Conservation (phyloP, 1,140 invertebrate genomes). For the Orius insidiosus region DNA sequence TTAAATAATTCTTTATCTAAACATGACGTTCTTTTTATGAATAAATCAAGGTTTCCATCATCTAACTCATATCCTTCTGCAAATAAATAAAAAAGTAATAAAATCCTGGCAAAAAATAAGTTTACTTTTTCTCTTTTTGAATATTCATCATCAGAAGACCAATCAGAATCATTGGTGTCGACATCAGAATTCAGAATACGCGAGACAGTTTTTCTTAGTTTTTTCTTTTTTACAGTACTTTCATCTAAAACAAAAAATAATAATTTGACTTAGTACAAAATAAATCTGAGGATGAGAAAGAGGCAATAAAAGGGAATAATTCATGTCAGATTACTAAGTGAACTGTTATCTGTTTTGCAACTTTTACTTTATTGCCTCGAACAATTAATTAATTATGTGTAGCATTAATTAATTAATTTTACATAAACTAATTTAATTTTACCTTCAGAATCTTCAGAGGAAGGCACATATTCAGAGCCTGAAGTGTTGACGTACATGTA, state of each 20-base stretch:
- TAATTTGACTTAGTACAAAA: neutral
- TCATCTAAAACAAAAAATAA: neutral
- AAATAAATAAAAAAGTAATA: conserved; percentile 11
- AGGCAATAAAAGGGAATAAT: neutral
- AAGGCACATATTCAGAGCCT: conserved; percentile 42
- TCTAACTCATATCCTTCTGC: conserved; percentile 29
- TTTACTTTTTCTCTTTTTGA: conserved; percentile 15
- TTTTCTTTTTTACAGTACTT: neutral
- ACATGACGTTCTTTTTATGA: conserved; percentile 37
- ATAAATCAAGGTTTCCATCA: conserved; percentile 47
- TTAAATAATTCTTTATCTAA: conserved; percentile 31
- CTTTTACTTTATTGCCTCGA: conserved; percentile 8
- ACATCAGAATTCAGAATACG: neutral
- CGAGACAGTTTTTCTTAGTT: conserved; percentile 18
- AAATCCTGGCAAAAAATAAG: neutral
- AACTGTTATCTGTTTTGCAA: neutral
- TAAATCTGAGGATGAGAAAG: neutral
- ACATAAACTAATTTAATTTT: conserved; percentile 11
- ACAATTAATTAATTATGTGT: conserved; percentile 5
- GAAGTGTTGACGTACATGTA: conserved; percentile 16
- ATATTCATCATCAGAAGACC: conserved; percentile 8
- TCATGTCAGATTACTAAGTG: neutral
- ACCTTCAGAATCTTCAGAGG: conserved; percentile 23
- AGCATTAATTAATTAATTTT: conserved; percentile 9
- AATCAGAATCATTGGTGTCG: conserved; percentile 9